Evolutionary conservation across 2,113 vertebrate genomes (phyloP).

Genomic region (Eptesicus fuscus): DNA sequence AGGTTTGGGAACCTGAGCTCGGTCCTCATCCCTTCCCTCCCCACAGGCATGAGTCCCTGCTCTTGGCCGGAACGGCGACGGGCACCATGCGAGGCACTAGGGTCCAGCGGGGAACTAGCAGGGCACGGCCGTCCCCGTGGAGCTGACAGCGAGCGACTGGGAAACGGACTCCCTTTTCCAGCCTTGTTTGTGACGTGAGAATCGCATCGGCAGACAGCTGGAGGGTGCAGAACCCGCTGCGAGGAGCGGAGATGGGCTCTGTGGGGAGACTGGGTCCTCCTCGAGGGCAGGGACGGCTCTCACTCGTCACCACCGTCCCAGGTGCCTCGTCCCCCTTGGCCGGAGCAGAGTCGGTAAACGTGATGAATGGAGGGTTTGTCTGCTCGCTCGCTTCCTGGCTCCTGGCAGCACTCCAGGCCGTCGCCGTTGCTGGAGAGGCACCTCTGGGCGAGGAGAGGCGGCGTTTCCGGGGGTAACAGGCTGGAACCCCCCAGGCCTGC

Average conservation of each 20-base stretch:
- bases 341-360: neutral
- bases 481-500: neutral
- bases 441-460: neutral
- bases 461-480: neutral
- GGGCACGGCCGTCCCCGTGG: neutral
- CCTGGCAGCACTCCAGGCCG: conserved; percentile 8
- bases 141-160: neutral
- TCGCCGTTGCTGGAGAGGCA: neutral
- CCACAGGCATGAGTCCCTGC: neutral
- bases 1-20: neutral
- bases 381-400: neutral
- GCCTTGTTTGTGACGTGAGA: neutral
- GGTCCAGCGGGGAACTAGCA: neutral
- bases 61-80: neutral
- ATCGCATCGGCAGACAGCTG: neutral
- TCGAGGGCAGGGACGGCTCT: neutral
- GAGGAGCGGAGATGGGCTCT: too few relatives aligned
- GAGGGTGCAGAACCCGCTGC: neutral
- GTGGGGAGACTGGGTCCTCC: neutral
- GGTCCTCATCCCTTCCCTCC: neutral
- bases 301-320: neutral
- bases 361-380: neutral
- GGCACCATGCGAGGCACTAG: neutral
- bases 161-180: neutral
- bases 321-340: neutral